phyloP scores from a whole-genome alignment of 2,797 vertebrate species.

The Neosilurus mollespiculum region DNA sequence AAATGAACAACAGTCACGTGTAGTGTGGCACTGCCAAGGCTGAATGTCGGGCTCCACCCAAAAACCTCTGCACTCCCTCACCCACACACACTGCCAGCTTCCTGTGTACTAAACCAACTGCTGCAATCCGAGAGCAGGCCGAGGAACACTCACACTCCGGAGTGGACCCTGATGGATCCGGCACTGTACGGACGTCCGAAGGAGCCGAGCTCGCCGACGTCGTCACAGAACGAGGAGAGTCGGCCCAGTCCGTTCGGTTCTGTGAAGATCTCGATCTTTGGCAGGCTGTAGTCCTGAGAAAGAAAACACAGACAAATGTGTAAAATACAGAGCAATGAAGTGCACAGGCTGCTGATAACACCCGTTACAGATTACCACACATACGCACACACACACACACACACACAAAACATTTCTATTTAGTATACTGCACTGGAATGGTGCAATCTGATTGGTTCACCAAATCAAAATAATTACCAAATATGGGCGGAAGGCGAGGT shows the following conservation, averaged over 20 bases:
- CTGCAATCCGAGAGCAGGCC: background rate
- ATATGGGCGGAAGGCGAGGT: too few relatives aligned
- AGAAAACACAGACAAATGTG: background rate
- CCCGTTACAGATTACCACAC: background rate
- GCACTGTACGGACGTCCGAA: conserved; percentile 84
- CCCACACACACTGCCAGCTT: background rate
- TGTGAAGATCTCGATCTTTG: conserved; percentile 87
- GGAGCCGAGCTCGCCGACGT: conserved; percentile 79
- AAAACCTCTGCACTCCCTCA: background rate
- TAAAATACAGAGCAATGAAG: background rate
- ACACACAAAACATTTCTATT: too few relatives aligned
- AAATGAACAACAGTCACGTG: conserved; percentile 27
- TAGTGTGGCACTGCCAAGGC: background rate
- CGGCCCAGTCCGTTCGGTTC: conserved; percentile 86
- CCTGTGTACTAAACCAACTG: conserved; percentile 2
- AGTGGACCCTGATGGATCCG: conserved; percentile 89
- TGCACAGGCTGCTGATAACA: background rate
- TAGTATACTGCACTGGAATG: too few relatives aligned
- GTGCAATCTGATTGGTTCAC: too few relatives aligned
- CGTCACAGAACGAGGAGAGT: conserved; percentile 81
- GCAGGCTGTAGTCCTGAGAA: conserved; percentile 86
- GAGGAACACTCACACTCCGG: conserved; percentile 85
- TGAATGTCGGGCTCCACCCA: conserved; percentile 4
- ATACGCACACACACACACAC: background rate
- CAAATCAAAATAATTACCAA: too few relatives aligned